Percentiles rank a stretch among this genome's conserved stretches.
These are phyloP conservation scores for Muscicapa adusta DNA, from an alignment of 2,113 vertebrate genomes.

Conservation along the genomic window DNA sequence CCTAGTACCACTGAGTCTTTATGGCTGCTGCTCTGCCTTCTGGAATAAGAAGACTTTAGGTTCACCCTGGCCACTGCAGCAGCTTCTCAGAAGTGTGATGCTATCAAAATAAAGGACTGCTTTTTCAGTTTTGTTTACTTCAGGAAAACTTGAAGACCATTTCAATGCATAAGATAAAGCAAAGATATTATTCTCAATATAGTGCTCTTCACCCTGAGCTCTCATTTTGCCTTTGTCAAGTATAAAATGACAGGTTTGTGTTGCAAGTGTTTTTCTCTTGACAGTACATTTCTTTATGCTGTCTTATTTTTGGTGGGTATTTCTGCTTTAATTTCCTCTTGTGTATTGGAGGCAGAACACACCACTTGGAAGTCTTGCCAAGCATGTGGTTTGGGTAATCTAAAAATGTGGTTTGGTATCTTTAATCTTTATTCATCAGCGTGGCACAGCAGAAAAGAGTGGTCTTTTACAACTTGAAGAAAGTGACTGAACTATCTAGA, in stretches of 20 bases:
- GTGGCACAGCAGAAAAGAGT: background rate
- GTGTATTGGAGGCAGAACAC: background rate
- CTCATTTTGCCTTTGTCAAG: background rate
- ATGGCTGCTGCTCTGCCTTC: background rate
- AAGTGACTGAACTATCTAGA: background rate
- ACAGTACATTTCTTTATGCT: background rate
- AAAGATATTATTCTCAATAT: background rate
- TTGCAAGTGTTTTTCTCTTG: background rate
- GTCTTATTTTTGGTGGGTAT: background rate
- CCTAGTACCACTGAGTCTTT: background rate
- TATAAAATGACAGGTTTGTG: background rate
- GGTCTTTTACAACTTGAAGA: background rate
- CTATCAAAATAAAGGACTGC: background rate
- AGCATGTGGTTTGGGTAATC: background rate
- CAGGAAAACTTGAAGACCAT: background rate
- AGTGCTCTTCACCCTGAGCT: background rate
- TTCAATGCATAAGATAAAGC: background rate
- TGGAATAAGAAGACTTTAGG: background rate
- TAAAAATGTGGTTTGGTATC: background rate
- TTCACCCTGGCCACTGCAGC: background rate
- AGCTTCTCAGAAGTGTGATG: background rate
- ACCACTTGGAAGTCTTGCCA: background rate
- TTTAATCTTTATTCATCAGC: background rate
- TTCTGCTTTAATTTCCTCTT: conserved; percentile 14
- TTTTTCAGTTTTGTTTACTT: background rate